Base-by-base conservation (phyloP, 2,888 invertebrate species). In the Pseudococcus viburni region DNA sequence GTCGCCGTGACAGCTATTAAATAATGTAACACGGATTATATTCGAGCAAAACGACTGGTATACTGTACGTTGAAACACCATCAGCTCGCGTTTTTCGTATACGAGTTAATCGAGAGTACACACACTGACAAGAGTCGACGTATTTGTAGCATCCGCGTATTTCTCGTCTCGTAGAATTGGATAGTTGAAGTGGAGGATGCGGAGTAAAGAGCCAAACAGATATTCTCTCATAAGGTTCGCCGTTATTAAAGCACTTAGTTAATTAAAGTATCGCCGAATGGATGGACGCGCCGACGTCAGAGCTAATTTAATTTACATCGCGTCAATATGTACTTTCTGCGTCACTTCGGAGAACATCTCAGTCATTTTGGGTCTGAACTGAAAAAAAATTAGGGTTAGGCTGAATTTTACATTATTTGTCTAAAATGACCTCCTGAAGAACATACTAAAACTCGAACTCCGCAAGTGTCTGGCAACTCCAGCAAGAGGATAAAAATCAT, bases 21-120 rank as follows among this genome's bases (percentile, higher is more conserved):
- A 73, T 73, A 73, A 73, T 73, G 33, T 73, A 73, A 73, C 73
- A 33, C 33, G 73, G 73, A 73, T 73, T 73, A 73, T 33, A 73
- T 73, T 73, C 73, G 33, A 33, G 64, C 15, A 73, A 33, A 73
- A 17, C 5, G 73, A 73, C 73, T 51, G 11, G 48, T 15, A 12
- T 15, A 51, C 48, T 15, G 48, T 15, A 46, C 46, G 48, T 12
- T 51, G 48, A 51, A 51, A 51, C 15, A 19, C 19, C 6, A 22
- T 19, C 19, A 64, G 9, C 12, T 26, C 33, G 73, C 0, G 9
- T 22, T 19, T 8, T 11, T 9, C 73, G n/a, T 19, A 19, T 19
- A 64, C 73, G 73, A 73, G 73, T 73, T 73, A 73, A 73, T 73
- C 73, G 73, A 73, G 73, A 73, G 15, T 26, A 33, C 48, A 12